Evolutionary conservation across 2,888 invertebrate species (phyloP).

Genomic region (Gortyna flavago): DNA sequence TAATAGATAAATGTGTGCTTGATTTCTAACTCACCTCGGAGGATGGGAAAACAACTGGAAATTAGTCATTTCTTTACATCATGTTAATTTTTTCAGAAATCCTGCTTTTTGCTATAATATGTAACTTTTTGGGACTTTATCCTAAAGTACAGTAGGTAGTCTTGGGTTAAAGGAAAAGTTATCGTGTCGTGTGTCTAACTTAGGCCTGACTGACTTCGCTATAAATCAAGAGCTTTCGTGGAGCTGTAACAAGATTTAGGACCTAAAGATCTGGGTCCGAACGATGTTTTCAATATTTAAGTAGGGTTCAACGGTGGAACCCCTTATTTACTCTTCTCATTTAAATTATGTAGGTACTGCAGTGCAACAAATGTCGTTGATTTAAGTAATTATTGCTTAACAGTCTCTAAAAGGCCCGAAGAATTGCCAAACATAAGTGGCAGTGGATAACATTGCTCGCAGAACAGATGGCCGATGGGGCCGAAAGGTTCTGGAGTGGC

Average conservation of each 20-base stretch:
- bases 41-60: not conserved
- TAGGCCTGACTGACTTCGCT: constrained; percentile 4
- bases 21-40: not conserved
- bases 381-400: not conserved
- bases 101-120: not conserved
- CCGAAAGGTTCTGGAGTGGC: not conserved
- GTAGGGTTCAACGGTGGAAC: constrained; percentile 36
- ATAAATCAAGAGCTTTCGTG: constrained; percentile 46
- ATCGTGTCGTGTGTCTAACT: constrained; percentile 7
- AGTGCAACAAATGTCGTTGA: constrained; percentile 30
- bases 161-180: constrained; percentile 9
- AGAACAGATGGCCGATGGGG: not conserved
- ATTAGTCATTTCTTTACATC: constrained; percentile 5
- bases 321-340: constrained; percentile 15
- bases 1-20: constrained; percentile 2
- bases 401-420: not conserved
- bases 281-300: constrained; percentile 42
- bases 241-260: constrained; percentile 32
- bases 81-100: constrained; percentile 8
- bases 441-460: not conserved
- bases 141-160: not conserved
- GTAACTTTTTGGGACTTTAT: not conserved
- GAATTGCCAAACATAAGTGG: not conserved
- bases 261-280: constrained; percentile 4
- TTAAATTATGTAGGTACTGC: constrained; percentile 27